phyloP scores from a whole-genome alignment of 2,888 invertebrate species.

The Ditylenchus weischeri region DNA sequence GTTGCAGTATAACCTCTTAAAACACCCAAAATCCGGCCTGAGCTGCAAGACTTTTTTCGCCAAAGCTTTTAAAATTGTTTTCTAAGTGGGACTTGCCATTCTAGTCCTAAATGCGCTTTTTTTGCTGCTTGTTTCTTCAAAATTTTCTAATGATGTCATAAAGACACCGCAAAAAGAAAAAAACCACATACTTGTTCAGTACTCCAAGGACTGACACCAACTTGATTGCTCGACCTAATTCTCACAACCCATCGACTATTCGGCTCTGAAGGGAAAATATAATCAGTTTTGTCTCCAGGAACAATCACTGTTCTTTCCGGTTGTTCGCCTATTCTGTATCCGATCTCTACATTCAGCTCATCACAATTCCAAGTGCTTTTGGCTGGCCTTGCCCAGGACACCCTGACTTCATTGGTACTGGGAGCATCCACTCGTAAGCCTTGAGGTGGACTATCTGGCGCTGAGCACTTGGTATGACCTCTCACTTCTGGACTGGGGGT shows the following conservation, averaged over 20 bases:
- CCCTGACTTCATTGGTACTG: constrained; percentile 53
- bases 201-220: constrained; percentile 51
- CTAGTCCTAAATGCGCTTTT: too few species aligned
- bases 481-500: constrained; percentile 56
- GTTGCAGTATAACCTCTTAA: too few species aligned
- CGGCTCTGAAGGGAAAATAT: constrained; percentile 57
- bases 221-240: constrained; percentile 38
- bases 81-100: too few species aligned
- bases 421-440: constrained; percentile 52
- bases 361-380: constrained; percentile 59
- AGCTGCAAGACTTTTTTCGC: too few species aligned
- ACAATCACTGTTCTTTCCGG: constrained; percentile 52
- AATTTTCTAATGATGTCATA: too few species aligned
- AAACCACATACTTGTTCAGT: constrained; percentile 32
- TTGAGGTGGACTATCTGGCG: constrained; percentile 56
- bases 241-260: constrained; percentile 55
- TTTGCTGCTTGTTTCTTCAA: too few species aligned
- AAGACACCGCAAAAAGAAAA: too few species aligned
- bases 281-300: constrained; percentile 54
- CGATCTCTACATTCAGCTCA: constrained; percentile 56
- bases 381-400: constrained; percentile 54
- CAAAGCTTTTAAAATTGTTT: too few species aligned
- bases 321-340: constrained; percentile 52
- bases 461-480: constrained; percentile 56
- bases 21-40: too few species aligned